These are phyloP conservation scores for Colinus virginianus DNA, from an alignment of 2,113 vertebrate species.

Conservation along the genomic window DNA sequence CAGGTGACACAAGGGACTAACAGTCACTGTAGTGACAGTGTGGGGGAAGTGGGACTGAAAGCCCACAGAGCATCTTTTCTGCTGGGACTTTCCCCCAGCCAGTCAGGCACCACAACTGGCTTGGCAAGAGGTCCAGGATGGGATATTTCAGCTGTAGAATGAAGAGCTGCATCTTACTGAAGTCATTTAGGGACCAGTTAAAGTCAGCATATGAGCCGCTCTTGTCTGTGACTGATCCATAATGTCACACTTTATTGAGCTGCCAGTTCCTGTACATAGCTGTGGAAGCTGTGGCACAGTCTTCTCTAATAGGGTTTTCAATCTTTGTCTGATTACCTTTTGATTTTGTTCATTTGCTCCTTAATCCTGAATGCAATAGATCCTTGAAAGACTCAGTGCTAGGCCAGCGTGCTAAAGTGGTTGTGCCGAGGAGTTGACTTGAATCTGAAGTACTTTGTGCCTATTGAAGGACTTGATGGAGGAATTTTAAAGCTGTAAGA, in stretches of 20 bases:
- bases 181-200: not conserved
- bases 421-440: not conserved
- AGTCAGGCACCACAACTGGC: not conserved
- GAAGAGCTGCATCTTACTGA: not conserved
- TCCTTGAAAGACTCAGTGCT: not conserved
- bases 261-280: not conserved
- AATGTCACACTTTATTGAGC: not conserved
- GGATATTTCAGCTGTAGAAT: not conserved
- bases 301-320: not conserved
- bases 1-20: not conserved
- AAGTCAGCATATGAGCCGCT: not conserved
- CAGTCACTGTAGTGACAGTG: fast-evolving
- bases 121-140: not conserved
- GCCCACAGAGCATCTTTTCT: not conserved
- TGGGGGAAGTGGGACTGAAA: not conserved
- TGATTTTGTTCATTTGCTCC: not conserved
- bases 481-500: not conserved
- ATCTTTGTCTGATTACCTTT: not conserved
- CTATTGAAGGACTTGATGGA: not conserved
- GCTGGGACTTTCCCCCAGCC: fast-evolving
- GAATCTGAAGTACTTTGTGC: not conserved
- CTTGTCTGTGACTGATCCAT: not conserved
- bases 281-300: fast-evolving
- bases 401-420: not conserved
- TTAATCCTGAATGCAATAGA: not conserved